Conservation (phyloP, 2,797 vertebrate species). For the Leptodactylus fallax region DNA sequence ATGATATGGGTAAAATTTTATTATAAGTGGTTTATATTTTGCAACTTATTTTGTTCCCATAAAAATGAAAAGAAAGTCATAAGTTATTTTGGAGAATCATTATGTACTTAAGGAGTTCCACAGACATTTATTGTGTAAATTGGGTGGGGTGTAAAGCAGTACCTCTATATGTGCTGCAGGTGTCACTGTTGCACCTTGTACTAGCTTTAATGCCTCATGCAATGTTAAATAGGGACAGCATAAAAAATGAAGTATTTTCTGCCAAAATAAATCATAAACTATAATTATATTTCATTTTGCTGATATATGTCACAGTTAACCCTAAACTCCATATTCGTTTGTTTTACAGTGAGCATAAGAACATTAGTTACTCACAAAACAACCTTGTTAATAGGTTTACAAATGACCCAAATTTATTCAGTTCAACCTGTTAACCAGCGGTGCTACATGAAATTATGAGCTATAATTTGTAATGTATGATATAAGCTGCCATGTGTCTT, state of each 20-base stretch:
- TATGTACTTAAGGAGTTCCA: too few species aligned
- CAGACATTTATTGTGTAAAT: too few species aligned
- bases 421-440: too few species aligned
- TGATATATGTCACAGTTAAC: not conserved
- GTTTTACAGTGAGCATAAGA: not conserved
- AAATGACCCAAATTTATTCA: not conserved
- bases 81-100: too few species aligned
- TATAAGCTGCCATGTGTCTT: not conserved
- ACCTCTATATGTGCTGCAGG: not conserved
- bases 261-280: not conserved
- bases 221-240: not conserved
- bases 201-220: not conserved
- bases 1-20: too few species aligned
- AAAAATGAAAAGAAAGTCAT: too few species aligned
- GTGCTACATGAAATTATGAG: too few species aligned
- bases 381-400: not conserved
- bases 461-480: not conserved
- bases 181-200: constrained; percentile 34
- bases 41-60: too few species aligned
- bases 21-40: too few species aligned
- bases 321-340: too few species aligned
- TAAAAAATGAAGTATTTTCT: not conserved
- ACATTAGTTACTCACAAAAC: not conserved
- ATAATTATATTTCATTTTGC: not conserved
- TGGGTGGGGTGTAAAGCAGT: not conserved